Conservation (phyloP, 2,113 vertebrate species). For the Corydoras sp. region DNA sequence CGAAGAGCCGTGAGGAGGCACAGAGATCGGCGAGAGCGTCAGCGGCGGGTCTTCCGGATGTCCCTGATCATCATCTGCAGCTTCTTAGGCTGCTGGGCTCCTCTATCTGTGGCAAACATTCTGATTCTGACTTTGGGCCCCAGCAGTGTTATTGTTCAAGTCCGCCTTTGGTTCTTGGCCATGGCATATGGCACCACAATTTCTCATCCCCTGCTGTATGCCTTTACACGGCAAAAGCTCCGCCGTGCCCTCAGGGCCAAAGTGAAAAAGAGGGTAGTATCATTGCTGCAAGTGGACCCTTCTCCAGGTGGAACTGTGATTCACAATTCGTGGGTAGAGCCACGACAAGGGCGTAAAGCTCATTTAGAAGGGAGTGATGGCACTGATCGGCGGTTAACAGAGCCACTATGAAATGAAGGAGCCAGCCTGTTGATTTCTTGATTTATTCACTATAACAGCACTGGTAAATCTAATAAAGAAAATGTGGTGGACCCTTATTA, state of each 20-base stretch:
- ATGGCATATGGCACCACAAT: constrained; percentile 98
- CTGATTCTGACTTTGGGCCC: constrained; percentile 88
- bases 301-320: constrained; percentile 92
- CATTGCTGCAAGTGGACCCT: constrained; percentile 93
- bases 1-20: constrained; percentile 92
- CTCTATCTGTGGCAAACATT: constrained; percentile 94
- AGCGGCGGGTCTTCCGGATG: constrained; percentile 95
- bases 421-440: neutral
- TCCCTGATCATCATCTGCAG: constrained; percentile 96
- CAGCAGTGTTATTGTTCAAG: constrained; percentile 86
- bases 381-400: constrained; percentile 28
- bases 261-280: constrained; percentile 98
- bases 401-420: constrained; percentile 31
- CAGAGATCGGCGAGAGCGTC: constrained; percentile 89
- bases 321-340: constrained; percentile 98
- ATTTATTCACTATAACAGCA: neutral
- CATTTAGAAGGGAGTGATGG: constrained; percentile 37
- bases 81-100: constrained; percentile 97
- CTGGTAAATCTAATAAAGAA: neutral
- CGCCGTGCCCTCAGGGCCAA: constrained; percentile 98
- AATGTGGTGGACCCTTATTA: neutral
- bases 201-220: constrained; percentile 94
- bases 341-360: constrained; percentile 45
- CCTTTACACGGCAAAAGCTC: constrained; percentile 97
- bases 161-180: constrained; percentile 93